phyloP scores from a whole-genome alignment of 92 coral and sea anemone species.

The Diadumene lineata region DNA sequence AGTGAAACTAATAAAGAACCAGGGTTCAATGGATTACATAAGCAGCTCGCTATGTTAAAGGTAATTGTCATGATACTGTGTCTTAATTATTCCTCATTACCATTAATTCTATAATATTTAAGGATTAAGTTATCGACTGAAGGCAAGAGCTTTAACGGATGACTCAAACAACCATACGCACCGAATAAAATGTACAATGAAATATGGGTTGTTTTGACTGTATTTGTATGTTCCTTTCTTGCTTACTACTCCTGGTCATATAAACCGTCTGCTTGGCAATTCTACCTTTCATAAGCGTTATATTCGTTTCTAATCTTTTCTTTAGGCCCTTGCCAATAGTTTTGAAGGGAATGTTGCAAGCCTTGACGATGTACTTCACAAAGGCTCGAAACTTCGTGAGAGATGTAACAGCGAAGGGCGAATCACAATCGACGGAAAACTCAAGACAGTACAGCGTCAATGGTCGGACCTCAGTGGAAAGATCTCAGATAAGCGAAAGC shows the following conservation, averaged over 20 bases:
- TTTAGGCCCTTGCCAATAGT: constrained; percentile 81
- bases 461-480: constrained; percentile 74
- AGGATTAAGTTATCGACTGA: too few species aligned
- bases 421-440: constrained; percentile 58
- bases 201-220: too few species aligned
- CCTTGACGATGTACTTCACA: constrained; percentile 56
- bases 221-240: too few species aligned
- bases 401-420: constrained; percentile 80
- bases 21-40: constrained; percentile 75
- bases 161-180: too few species aligned
- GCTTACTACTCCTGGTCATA: too few species aligned
- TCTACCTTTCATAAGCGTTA: not conserved
- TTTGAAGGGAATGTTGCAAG: constrained; percentile 81
- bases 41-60: constrained; percentile 84
- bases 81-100: too few species aligned
- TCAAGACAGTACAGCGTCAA: constrained; percentile 55
- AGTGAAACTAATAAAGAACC: constrained; percentile 61
- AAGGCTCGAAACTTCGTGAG: constrained; percentile 66
- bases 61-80: too few species aligned
- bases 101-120: too few species aligned
- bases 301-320: not conserved
- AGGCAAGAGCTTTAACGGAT: too few species aligned
- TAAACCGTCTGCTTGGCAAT: too few species aligned
- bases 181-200: too few species aligned
- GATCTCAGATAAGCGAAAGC: constrained; percentile 52